Evolutionary conservation across 2,113 vertebrate genomes (phyloP).

Genomic region (Prionailurus viverrinus): DNA sequence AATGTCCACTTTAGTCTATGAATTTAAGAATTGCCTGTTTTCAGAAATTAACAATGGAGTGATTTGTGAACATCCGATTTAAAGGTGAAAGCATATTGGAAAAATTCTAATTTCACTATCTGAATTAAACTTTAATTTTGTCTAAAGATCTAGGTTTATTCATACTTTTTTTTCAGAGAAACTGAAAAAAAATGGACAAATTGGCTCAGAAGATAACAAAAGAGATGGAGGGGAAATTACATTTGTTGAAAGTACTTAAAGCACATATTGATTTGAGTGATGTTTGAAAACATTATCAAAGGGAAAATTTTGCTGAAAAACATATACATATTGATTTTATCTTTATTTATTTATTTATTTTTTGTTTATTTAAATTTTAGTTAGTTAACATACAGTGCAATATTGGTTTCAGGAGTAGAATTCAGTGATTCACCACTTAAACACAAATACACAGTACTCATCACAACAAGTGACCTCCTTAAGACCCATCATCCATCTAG

Average conservation of each 20-base stretch:
- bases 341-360: too few relatives aligned
- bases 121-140: neutral
- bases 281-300: neutral
- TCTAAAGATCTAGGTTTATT: neutral
- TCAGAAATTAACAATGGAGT: neutral
- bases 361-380: too few relatives aligned
- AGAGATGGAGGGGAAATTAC: neutral
- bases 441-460: too few relatives aligned
- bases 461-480: too few relatives aligned
- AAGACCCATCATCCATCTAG: too few relatives aligned
- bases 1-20: neutral
- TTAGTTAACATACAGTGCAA: too few relatives aligned
- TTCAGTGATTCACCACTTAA: too few relatives aligned
- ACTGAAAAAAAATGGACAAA: neutral
- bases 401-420: too few relatives aligned
- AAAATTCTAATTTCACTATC: neutral
- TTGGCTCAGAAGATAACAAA: neutral
- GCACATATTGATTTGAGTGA: neutral
- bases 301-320: neutral
- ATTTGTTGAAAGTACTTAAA: neutral
- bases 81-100: neutral
- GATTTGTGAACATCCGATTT: neutral
- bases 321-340: neutral
- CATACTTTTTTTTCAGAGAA: neutral
- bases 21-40: neutral